Evolutionary conservation across 2,113 vertebrate genomes (phyloP), one percentile per base, ranked within the genome.

Genomic region (Lichenostomus cassidix): DNA sequence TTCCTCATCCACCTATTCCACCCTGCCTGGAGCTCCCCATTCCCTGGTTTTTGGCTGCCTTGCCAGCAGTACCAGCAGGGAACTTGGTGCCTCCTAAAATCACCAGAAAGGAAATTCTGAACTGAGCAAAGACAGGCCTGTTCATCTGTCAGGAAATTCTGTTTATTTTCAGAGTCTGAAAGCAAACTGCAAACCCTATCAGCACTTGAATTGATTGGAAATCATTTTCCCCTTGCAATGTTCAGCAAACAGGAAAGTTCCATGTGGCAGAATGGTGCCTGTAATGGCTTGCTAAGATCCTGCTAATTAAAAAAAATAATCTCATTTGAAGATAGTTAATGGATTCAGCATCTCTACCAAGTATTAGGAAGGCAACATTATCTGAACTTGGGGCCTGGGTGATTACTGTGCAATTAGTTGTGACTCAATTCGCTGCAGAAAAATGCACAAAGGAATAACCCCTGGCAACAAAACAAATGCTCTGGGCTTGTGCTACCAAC

Each of bases 331-430:
- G 94, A 94, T 88, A 92, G 96, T 94, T 97, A 97, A 98, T 97
- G 96, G 94, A 86, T 96, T 97, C 90, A 95, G 97, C 84, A 93
- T 96, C 97, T 96, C 95, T 92, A 78, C 95, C 91, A 97, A 98
- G 89, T 69, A 60, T 97, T 94, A 97, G 89, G 95, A 95, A 97
- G 78, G 86, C 93, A 96, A 94, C 85, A 92, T 96, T 95, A 96
- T 97, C 95, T 96, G 95, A 98, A 97, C 95, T 94, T 83, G 87
- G 86, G 95, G 94, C 88, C 83, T 91, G 90, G 41, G 71, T 98
- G 97, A 98, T 97, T 97, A 96, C 89, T 93, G 87, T 92, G 97
- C 97, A 98, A 97, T 98, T 97, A 97, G 97, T 96, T 97, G 96
- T 94, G 96, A 97, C 97, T 97, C 96, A 96, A 85, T 97, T 98